A percentile compares a stretch with the other conserved stretches of the same genome.
phyloP scores from a whole-genome alignment of 1,140 invertebrate species.

The Drosophila micromelanica region DNA sequence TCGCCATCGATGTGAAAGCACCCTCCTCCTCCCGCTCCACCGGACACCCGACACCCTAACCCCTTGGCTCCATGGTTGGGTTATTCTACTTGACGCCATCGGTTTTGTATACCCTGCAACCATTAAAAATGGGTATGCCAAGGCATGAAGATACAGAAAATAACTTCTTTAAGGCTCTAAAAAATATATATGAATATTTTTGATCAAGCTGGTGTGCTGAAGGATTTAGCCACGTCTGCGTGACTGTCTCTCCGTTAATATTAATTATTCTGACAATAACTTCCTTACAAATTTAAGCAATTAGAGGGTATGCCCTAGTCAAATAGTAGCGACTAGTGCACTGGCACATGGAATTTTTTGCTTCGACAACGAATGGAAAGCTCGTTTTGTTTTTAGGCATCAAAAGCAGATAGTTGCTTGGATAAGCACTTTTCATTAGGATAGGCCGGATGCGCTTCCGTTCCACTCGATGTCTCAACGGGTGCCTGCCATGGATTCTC shows the following conservation, averaged over 20 bases:
- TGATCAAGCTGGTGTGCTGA: no score
- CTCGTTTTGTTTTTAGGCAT: conserved; percentile 68
- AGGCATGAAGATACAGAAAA: no score
- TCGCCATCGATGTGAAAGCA: conserved; percentile 57
- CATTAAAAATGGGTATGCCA: neutral
- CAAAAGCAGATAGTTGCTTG: conserved; percentile 73
- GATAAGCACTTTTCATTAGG: conserved; percentile 79
- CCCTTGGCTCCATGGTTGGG: conserved; percentile 22
- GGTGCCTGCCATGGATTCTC: conserved; percentile 1
- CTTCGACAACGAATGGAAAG: conserved; percentile 37
- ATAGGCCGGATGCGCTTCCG: conserved; percentile 38
- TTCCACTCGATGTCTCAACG: conserved; percentile 40
- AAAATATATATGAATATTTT: no score
- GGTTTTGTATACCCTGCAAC: conserved; percentile 10
- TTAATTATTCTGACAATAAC: no score
- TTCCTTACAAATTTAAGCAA: neutral
- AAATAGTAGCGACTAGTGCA: neutral
- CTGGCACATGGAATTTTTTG: neutral
- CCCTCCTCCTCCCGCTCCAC: neutral
- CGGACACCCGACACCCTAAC: neutral
- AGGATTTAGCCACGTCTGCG: no score
- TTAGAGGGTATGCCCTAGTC: neutral
- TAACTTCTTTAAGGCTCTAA: no score
- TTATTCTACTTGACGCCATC: conserved; percentile 29
- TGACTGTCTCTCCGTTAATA: no score